Evolutionary conservation across 2,113 vertebrate genomes (phyloP).

Genomic region (Melanotaenia duboulayi): DNA sequence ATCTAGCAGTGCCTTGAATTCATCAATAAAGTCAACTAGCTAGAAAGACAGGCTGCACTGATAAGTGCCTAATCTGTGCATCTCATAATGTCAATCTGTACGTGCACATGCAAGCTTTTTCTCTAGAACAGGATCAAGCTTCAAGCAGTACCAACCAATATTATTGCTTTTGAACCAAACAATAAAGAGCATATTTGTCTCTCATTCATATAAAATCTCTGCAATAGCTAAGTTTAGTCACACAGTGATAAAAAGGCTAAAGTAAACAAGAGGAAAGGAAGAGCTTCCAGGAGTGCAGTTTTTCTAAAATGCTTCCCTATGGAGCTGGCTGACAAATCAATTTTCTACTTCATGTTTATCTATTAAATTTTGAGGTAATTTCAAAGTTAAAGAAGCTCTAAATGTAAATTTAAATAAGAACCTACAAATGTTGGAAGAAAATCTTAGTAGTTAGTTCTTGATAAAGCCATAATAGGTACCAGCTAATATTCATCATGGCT

Average conservation of each 20-base stretch:
- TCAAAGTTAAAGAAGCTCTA: background rate
- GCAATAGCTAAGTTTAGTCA: background rate
- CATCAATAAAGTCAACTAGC: constrained; percentile 37
- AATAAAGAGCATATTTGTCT: background rate
- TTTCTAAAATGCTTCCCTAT: background rate
- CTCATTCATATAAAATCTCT: constrained; percentile 5
- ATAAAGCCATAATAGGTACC: background rate
- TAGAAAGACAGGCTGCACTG: background rate
- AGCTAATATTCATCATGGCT: constrained; percentile 8
- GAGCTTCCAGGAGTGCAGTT: background rate
- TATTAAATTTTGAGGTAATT: background rate
- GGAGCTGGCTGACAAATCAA: too few relatives aligned
- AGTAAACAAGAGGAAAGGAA: background rate
- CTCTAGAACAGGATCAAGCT: background rate
- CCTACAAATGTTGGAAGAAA: background rate
- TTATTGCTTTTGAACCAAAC: background rate
- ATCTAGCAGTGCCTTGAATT: constrained; percentile 17
- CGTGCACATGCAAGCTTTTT: background rate
- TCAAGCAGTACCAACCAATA: background rate
- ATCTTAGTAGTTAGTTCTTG: background rate
- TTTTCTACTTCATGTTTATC: background rate
- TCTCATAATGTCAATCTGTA: constrained; percentile 16
- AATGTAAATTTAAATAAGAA: background rate
- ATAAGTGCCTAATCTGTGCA: constrained; percentile 4
- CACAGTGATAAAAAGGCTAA: background rate